Base-by-base conservation (phyloP, 2,797 vertebrate species). In the Periophthalmus magnuspinnatus region DNA sequence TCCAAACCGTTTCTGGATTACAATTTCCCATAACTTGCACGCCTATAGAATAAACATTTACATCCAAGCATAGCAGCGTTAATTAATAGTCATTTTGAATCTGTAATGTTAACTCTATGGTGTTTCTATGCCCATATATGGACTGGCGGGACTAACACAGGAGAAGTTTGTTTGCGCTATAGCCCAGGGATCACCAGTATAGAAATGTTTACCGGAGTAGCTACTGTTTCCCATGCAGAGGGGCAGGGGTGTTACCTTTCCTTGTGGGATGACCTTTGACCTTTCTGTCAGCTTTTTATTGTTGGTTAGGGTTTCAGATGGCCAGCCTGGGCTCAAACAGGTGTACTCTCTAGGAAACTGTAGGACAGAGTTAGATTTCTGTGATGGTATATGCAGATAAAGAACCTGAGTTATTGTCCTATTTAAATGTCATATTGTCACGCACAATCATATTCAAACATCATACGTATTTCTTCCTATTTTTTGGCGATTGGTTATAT, bases 231-330 rank as follows among this genome's bases (percentile, higher is more conserved):
- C 76, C 71, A 71, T 72, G 65, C 33, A 68, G 60, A 55, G 1
- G 0, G 22, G n/a, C 48, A 34, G 57, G 74, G 59, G 70, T 57
- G 21, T 78, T 77, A 69, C 47, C 34, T 85, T 64, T 82, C 71
- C 77, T 89, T 88, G 81, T 83, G 78, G 77, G 78, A 71, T 83
- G 79, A 84, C 85, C 85, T 80, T 67, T 78, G 85, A 89, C 81
- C 79, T 78, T 69, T 72, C 69, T 82, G 81, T 87, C 86, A 85
- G 80, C 41, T 85, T 72, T 77, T 81, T 84, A 76, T 79, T 50
- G 67, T 34, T 65, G 89, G 82, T 88, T 89, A 67, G 83, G 55
- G 80, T 92, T 87, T 75, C 80, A 86, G 58, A 34, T 65, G 67
- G 68, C 69, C 32, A 24, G 68, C 64, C 67, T 71, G 81, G 64